Base-by-base conservation (phyloP, 2,888 invertebrate genomes). In the Torymus tubicola region DNA sequence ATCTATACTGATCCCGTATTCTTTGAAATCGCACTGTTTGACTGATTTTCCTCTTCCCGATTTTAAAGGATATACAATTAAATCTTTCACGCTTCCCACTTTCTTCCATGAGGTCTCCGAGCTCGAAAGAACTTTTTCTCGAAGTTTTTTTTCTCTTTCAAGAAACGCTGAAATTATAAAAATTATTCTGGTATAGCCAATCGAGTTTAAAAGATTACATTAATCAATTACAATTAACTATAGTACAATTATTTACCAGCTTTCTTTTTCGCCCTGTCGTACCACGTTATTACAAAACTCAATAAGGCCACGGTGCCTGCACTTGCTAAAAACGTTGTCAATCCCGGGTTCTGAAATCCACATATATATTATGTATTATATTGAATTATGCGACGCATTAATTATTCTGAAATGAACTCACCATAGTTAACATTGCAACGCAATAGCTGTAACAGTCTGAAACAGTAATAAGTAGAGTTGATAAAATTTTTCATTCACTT, bases 41-140 rank as follows among this genome's bases (percentile, higher is more conserved):
- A 91, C 57, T 18, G 83, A 79, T 50, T 85, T 88, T 2, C 89
- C 90, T 61, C 86, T 87, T 16, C 91, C 91, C 14, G 91, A 91
- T 86, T 92, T 92, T 18, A 92, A 82, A 2, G 92, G 92, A 84
- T 91, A 91, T 69, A 88, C 83, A 76, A 87, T 88, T n/a, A 92
- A 82, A 81, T 90, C 89, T 53, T 86, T 84, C 5, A 91, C 86
- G 24, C 82, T 84, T 12, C 91, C 91, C 42, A 91, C 87, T 85
- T 88, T 88, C 12, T 85, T 85, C 91, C 91, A 91, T 63, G 87
- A 86, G 11, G 83, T 68, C 13, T 85, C 71, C 0, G 84, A 78
- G 14, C 72, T 68, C 2, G 74, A 63, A 14, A 78, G 16, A 42
- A 81, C n/a, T 42, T 78, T 55, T 16, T 81, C 55, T 2, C 1